Percentiles rank a stretch among this genome's conserved stretches.
Evolutionary conservation across 1,140 invertebrate genomes (phyloP).

Genomic region (Drosophila tsacasi): DNA sequence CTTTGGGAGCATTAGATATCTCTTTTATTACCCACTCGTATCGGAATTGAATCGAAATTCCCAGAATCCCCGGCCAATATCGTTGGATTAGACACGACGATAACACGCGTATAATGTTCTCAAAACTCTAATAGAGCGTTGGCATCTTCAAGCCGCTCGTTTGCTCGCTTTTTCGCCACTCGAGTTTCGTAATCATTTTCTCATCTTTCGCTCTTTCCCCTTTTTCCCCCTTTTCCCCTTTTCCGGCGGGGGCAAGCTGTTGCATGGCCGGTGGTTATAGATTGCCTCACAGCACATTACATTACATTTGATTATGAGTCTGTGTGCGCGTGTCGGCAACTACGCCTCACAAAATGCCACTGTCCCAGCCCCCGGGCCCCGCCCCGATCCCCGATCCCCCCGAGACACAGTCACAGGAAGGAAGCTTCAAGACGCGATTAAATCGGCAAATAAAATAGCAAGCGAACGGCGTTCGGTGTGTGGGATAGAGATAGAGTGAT

Average conservation of each 20-base stretch:
- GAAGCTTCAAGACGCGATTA: constrained; percentile 82
- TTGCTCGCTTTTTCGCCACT: constrained; percentile 41
- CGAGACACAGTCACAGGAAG: constrained; percentile 74
- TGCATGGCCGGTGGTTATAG: constrained; percentile 58
- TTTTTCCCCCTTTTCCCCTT: background rate
- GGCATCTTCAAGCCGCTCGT: constrained; percentile 32
- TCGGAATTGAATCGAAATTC: constrained; percentile 38
- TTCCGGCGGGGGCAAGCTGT: constrained; percentile 50
- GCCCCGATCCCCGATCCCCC: background rate
- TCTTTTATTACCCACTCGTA: constrained; percentile 11
- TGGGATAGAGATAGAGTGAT: constrained; percentile 34
- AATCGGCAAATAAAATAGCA: constrained; percentile 82
- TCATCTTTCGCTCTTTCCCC: constrained; percentile 27
- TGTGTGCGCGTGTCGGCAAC: constrained; percentile 57
- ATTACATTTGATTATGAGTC: constrained; percentile 77
- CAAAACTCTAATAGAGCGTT: constrained; percentile 17
- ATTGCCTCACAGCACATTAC: constrained; percentile 77
- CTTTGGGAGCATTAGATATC: background rate
- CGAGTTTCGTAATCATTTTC: constrained; percentile 63
- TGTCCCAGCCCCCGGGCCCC: background rate
- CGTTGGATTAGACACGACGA: constrained; percentile 13
- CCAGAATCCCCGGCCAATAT: constrained; percentile 27
- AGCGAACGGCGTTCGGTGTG: constrained; percentile 42
- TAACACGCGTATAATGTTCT: constrained; percentile 32
- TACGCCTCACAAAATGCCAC: constrained; percentile 70